Base-by-base conservation (phyloP, 2,797 vertebrate species). In the Betta splendens region DNA sequence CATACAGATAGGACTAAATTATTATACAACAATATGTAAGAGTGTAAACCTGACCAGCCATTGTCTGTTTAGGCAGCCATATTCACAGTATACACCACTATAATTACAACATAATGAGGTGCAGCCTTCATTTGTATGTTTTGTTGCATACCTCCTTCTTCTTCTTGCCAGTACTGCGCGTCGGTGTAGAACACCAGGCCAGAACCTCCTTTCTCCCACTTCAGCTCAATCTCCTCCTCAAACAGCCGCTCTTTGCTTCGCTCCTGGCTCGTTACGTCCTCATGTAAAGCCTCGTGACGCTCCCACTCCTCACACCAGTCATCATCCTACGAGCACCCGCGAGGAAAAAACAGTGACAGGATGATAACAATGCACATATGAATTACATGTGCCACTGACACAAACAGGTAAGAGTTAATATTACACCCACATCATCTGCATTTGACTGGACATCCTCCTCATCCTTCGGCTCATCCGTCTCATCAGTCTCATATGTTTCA, bases 151-250 rank as follows among this genome's bases (percentile, higher is more conserved):
- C 97, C 97, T 92, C 95, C 95, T 10, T 95, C 93, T 62, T 96
- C 85, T 69, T 96, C 92, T 68, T 94, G 93, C 98, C 98, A 99
- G 81, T 94, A 95, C 72, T 99, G 98, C 12, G 98, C 96, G 0
- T 98, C 98, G 0, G 96, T 98, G 87, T 99, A 99, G 85, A 98
- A 99, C 12, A 99, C 98, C 9, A 99, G 89, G 51, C 98, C 98
- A 0, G 97, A 96, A 38, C 97, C 97, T 0, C 97, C 98, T 21
- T 99, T 99, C 85, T 99, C 98, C 98, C 97, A 99, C 84, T 98
- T 97, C 29, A 99, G 82, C 88, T 99, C 97, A 0, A 99, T 96
- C 86, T 96, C 91, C 78, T 99, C 96, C 67, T 99, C 98, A 28
- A 74, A 99, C 47, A 99, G 91, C 26, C 94, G 86, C 81, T 99